A percentile compares a stretch with the other conserved stretches of the same genome.
These are phyloP conservation scores for Micoletzkya japonica DNA, from an alignment of 2,888 invertebrate genomes.

Conservation along the genomic window DNA sequence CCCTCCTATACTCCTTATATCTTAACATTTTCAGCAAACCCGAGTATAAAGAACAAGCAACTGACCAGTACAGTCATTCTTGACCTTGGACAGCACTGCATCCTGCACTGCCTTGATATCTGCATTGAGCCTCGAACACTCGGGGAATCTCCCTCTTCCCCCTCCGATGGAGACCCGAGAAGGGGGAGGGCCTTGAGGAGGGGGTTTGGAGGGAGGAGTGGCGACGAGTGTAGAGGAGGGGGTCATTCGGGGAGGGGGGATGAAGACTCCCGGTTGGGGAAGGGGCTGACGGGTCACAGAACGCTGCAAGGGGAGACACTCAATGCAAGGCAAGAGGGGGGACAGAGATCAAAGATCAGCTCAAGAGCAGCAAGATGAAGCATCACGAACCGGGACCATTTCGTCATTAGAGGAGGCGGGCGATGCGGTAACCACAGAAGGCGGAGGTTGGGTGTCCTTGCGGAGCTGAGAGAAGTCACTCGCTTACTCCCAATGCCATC, in stretches of 20 bases:
- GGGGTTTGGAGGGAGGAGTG: slow-evolving; percentile 10
- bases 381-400: slow-evolving; percentile 18
- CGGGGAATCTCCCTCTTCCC: slow-evolving; percentile 4
- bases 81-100: slow-evolving; percentile 6
- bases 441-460: not conserved
- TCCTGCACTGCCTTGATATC: slow-evolving; percentile 19
- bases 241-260: slow-evolving; percentile 19
- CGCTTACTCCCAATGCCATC: too few species aligned
- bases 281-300: not conserved
- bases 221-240: too few species aligned
- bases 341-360: not conserved
- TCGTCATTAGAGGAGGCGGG: slow-evolving; percentile 1
- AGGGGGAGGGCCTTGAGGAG: slow-evolving; percentile 20
- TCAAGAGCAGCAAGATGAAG: not conserved
- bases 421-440: slow-evolving; percentile 6
- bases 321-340: not conserved
- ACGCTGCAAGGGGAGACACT: slow-evolving; percentile 1
- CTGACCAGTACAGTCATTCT: not conserved
- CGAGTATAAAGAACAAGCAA: not conserved
- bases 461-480: too few species aligned
- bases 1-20: not conserved
- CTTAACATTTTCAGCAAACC: not conserved
- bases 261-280: slow-evolving; percentile 5
- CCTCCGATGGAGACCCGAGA: slow-evolving; percentile 11
- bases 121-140: slow-evolving; percentile 6